Evolutionary conservation across 2,797 vertebrate genomes (phyloP).

Genomic region (Sebastes glaucus): DNA sequence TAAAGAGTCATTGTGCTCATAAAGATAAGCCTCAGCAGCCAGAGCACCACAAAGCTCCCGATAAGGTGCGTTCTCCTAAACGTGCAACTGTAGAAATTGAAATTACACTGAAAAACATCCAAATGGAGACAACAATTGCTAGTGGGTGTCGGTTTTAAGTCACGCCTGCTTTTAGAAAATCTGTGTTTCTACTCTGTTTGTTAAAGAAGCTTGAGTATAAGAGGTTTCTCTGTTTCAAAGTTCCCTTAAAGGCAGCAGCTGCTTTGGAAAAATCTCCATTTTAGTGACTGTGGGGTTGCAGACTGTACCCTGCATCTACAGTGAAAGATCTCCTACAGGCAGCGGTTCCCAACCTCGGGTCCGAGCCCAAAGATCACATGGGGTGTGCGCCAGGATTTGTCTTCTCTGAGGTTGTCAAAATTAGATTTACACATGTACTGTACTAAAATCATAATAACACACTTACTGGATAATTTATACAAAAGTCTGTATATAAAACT

Average conservation of each 20-base stretch:
- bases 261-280: not conserved
- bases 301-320: not conserved
- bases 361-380: no score
- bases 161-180: not conserved
- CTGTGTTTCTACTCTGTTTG: not conserved
- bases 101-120: conserved; percentile 17
- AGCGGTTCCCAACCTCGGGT: no score
- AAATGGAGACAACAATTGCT: conserved; percentile 5
- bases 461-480: no score
- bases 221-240: not conserved
- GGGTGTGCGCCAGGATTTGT: no score
- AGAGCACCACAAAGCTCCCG: conserved; percentile 42
- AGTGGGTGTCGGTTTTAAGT: not conserved
- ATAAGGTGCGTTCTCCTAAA: conserved; percentile 52
- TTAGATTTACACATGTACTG: no score
- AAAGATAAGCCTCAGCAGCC: conserved; percentile 65
- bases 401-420: no score
- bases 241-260: not conserved
- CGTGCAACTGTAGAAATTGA: conserved; percentile 12
- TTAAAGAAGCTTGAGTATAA: not conserved
- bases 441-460: no score
- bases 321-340: not conserved
- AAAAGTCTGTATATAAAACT: no score
- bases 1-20: conserved; percentile 65
- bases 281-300: not conserved